Evolutionary conservation across 2,113 vertebrate genomes (phyloP), one percentile per base, ranked within the genome.

Genomic region (Triplophysa rosa): DNA sequence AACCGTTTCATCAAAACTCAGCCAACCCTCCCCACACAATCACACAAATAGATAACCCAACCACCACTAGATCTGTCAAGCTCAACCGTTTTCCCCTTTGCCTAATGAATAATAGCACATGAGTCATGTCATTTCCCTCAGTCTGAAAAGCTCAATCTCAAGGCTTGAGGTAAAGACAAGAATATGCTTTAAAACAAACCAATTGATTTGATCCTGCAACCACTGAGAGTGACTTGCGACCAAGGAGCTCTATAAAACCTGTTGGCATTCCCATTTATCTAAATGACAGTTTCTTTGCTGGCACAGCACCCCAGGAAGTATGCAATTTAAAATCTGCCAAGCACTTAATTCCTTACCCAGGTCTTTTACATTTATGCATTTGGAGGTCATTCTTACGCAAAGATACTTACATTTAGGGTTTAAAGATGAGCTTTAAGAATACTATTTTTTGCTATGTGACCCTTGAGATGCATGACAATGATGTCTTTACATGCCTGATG

Each of bases 1-100:
- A 82, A 67, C n/a, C 74, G 62, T 74, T 75, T 63, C 58, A 82
- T 78, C 71, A 82, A 63, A 82, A 64, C 78, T 37, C 68, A 66
- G 80, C 84, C 84, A 84, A 79, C 24, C 59, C 82, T 65, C 82
- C 84, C 79, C 77, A 83, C 83, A 85, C 73, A 65, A 67, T 73
- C 74, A 86, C 84, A 61, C 83, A 87, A 84, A 86, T 82, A 87
- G 79, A 80, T 78, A 84, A 79, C 77, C 77, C 64, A 69, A 78
- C 49, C 68, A 80, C 24, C 61, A 67, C 29, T 61, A 71, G 79
- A 80, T 80, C 59, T 78, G 78, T 54, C 74, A 70, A 64, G 59
- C 65, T 42, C 52, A 80, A 67, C 40, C 45, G 54, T 68, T 49
- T 62, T 64, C 29, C 59, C 58, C 58, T 40, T 72, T 47, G 42